Conservation (phyloP, 2,888 invertebrate genomes). For the Busseola fusca region DNA sequence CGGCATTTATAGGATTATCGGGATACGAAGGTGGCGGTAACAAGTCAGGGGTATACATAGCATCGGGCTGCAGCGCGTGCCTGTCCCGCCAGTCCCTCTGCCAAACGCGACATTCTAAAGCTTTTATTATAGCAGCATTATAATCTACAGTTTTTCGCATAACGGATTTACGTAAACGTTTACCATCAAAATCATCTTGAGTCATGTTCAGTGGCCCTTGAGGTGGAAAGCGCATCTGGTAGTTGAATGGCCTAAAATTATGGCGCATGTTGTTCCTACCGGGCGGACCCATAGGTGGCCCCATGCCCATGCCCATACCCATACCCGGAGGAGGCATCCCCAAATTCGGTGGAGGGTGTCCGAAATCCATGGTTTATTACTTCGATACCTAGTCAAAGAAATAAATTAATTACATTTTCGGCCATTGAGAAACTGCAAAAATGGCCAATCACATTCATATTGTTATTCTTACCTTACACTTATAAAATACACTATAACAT, state of each 20-base stretch:
- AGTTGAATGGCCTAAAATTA: conserved; percentile 86
- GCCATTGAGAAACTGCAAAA: conserved; percentile 55
- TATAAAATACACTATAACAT: conserved; percentile 79
- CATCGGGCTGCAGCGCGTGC: conserved; percentile 97
- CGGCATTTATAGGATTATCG: conserved; percentile 98
- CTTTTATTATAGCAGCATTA: conserved; percentile 97
- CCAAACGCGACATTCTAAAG: conserved; percentile 98
- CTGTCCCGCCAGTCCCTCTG: conserved; percentile 97
- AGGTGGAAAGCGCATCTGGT: conserved; percentile 87
- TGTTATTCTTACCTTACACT: conserved; percentile 78
- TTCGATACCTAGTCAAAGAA: conserved; percentile 86
- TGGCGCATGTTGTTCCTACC: conserved; percentile 85
- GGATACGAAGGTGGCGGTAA: conserved; percentile 97
- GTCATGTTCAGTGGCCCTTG: conserved; percentile 91
- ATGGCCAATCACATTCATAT: conserved; percentile 61
- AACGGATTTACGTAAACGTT: conserved; percentile 97
- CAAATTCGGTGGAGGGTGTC: conserved; percentile 85
- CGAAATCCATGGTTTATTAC: conserved; percentile 85
- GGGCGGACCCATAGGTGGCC: conserved; percentile 76
- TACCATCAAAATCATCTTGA: conserved; percentile 98
- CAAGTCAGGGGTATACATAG: conserved; percentile 97
- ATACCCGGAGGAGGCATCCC: conserved; percentile 83
- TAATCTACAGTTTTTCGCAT: conserved; percentile 99
- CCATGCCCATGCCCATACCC: conserved; percentile 79
- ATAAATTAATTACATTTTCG: conserved; percentile 74